Base-by-base conservation (phyloP, 2,888 invertebrate species). In the Liposcelis brunnea region DNA sequence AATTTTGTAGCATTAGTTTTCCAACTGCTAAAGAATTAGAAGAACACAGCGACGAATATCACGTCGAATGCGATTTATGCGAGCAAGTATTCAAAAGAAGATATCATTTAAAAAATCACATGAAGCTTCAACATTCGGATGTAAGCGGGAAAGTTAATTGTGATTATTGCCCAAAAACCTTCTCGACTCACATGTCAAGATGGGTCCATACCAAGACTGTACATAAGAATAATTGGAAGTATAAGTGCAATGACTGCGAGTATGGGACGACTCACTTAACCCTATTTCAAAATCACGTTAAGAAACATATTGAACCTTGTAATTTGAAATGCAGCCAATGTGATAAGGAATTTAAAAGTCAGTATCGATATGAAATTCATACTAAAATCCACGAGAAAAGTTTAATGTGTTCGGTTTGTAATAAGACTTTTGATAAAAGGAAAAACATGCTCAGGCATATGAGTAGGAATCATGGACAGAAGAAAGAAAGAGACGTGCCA, bases 151-250 rank as follows among this genome's bases (percentile, higher is more conserved):
- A 40, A 21, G 19, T 18, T 6, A 19, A n/a, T 6, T 40, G 40
- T 11, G 19, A 40, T 11, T 18, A 18, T 18, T 40, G 40, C 19
- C 19, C 40, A 6, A 40, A 40, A 40, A 40, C 15, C 16, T 40
- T 40, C 11, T 4, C 19, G 6, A 19, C 40, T 19, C 40, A 40
- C 19, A 40, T 40, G 40, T 40, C 40, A 6, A 14, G 40, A n/a
- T 40, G 40, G 40, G 12, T 40, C 10, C 40, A 40, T 11, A 40
- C 40, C 40, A 40, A 40, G 21, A 18, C 40, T 18, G 40, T 40
- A 21, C 40, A 40, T 19, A 19, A 40, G 16, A 40, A 40, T 21
- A 40, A 19, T 21, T 40, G 40, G 40, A 14, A 19, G 6, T 40
- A 19, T 19, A 16, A 21, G 12, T 40, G 40, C 21, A 18, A 16